Evolutionary conservation across 2,888 invertebrate species (phyloP).

Genomic region (Schrankia costaestrigalis): DNA sequence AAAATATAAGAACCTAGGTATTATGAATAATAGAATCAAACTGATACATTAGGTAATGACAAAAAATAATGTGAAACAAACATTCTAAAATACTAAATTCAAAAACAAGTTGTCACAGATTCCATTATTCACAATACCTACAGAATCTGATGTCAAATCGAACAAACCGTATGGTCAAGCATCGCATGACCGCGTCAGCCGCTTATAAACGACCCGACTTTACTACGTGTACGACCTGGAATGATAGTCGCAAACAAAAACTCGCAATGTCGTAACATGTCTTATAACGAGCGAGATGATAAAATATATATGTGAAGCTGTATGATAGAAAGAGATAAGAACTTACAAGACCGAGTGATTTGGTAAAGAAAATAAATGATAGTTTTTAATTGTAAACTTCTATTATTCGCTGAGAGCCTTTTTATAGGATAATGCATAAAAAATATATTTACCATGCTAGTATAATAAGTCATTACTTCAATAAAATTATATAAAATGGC

Average conservation of each 20-base stretch:
- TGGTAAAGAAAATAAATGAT: constrained; percentile 17
- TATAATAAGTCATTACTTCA: too few species aligned
- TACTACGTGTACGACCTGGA: constrained; percentile 67
- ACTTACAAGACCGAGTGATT: constrained; percentile 11
- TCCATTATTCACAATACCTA: constrained; percentile 35
- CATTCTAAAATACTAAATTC: neutral
- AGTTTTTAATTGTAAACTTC: constrained; percentile 5
- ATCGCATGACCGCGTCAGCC: constrained; percentile 61
- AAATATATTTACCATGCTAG: too few species aligned
- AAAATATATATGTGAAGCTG: neutral
- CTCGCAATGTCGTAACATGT: constrained; percentile 38
- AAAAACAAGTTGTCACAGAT: constrained; percentile 20
- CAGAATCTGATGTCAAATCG: constrained; percentile 46
- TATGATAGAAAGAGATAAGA: constrained; percentile 2
- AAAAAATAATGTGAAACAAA: neutral
- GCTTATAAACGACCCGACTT: constrained; percentile 52
- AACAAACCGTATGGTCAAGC: constrained; percentile 74
- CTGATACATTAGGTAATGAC: constrained; percentile 16
- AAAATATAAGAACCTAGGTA: constrained; percentile 12
- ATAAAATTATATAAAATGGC: too few species aligned
- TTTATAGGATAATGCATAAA: too few species aligned
- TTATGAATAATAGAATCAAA: constrained; percentile 19
- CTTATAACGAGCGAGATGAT: constrained; percentile 23
- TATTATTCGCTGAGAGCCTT: constrained; percentile 14
- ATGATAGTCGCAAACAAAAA: constrained; percentile 66